Base-by-base conservation (phyloP, 2,113 vertebrate genomes). In the Orcinus orca region DNA sequence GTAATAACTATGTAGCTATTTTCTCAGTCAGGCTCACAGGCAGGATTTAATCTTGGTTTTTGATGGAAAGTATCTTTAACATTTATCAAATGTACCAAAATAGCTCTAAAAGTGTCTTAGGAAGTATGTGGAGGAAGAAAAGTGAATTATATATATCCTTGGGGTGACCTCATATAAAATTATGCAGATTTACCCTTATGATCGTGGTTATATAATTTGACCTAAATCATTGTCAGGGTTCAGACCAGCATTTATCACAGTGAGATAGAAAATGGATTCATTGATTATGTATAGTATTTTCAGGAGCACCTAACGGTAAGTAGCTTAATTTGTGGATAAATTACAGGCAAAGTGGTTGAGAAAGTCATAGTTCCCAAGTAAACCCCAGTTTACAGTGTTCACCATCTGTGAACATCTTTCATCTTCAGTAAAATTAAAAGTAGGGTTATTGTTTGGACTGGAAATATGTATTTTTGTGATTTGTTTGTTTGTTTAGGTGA, bases 1-100 rank as follows among this genome's bases (percentile, higher is more conserved):
- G 38, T 97, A 90, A 97, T 87, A 55, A 94, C 44, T 67, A 20
- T 44, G 58, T 53, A 71, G 85, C 70, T 96, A 60, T 96, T 95
- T 97, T 95, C 82, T 65, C 68, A 93, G 85, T 95, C 74, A 95
- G 38, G 41, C 31, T 87, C 26, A 73, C 33, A 63, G 58, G n/a
- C 29, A 85, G 29, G 71, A 84, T 80, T 95, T 93, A 85, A 91
- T 89, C 36, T 68, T 94, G 55, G 14, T 67, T 73, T 82, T 67
- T 89, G 31, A 90, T 50, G 90, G 81, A 41, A 88, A 81, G 33
- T 80, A 65, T 53, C 58, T 92, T 85, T 93, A 77, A 92, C n/a
- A 94, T 79, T 26, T 92, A 90, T 79, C 60, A 93, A 31, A 84
- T 44, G 4, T 20, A 74, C 11, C 36, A 68, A 91, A 93, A 68